A percentile compares a stretch with the other conserved stretches of the same genome.
phyloP scores from a whole-genome alignment of 2,113 vertebrate species.

The Odocoileus virginianus region DNA sequence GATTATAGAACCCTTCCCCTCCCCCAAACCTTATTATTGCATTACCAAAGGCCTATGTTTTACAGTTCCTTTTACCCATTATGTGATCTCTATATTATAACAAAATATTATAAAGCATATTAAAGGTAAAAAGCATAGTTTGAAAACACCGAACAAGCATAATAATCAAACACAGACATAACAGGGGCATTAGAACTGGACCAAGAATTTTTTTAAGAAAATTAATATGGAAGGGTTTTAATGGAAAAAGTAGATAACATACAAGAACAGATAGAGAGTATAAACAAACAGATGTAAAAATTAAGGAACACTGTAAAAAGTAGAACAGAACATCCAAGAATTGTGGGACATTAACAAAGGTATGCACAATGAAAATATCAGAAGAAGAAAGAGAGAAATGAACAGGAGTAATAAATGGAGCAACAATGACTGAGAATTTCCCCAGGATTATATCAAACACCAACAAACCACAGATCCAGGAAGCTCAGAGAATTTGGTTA shows the following conservation, averaged over 20 bases:
- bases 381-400: not conserved
- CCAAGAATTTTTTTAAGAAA: not conserved
- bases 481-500: not conserved
- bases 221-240: not conserved
- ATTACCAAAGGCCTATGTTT: not conserved
- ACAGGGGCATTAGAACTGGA: not conserved
- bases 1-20: not conserved
- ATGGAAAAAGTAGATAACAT: not conserved
- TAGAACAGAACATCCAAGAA: not conserved
- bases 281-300: not conserved
- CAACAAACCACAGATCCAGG: not conserved
- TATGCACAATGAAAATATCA: not conserved
- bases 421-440: not conserved
- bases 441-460: not conserved
- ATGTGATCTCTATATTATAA: not conserved
- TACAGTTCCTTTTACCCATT: not conserved
- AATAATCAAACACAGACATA: not conserved
- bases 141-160: not conserved
- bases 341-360: not conserved
- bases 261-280: not conserved
- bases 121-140: not conserved
- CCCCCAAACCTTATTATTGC: not conserved
- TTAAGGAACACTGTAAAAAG: not conserved
- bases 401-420: not conserved
- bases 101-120: not conserved